Evolutionary conservation across 2,797 vertebrate genomes (phyloP), one percentile per base, ranked within the genome.

Genomic region (Kryptolebias ocellatus): DNA sequence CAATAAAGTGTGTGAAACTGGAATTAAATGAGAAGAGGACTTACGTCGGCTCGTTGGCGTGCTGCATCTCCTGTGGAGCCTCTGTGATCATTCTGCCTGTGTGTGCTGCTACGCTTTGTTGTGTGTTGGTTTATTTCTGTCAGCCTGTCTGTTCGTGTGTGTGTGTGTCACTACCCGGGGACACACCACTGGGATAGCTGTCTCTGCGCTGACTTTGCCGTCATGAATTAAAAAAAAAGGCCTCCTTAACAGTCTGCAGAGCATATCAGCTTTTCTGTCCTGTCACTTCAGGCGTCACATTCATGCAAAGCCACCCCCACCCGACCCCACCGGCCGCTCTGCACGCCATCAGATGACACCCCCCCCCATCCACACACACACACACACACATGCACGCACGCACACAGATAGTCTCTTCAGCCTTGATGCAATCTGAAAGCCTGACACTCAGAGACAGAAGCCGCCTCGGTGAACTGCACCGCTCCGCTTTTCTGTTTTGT

Each of bases 181-280:
- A 80, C 87, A 86, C 70, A 81, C 84, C 81, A 75, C 80, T 81
- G 85, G 89, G 81, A 81, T 79, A 56, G 83, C 83, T 74, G 82
- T 87, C 84, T 86, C 80, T 68, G 76, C 74, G 88, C 90, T 92
- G 92, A 90, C 91, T 90, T 90, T 80, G 88, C 89, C 92, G 91
- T 92, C 92, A 90, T 84, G 87, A 79, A 88, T 84, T 86, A 79
- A 89, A 85, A 49, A 49, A 24, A 34, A 73, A 90, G 86, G 74
- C 77, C 89, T 90, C 80, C 83, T 87, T 88, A 89, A 87, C 62
- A 60, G 88, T 90, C 89, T 84, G 45, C 74, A 70, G 78, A 89
- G 77, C 86, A 88, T 72, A 83, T 90, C 84, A 83, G 67, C 80
- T 58, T 60, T 75, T 76, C 80, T 83, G 83, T 85, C 77, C 77